These are phyloP conservation scores for Idaea straminata DNA, from an alignment of 2,888 invertebrate species.

Conservation along the genomic window DNA sequence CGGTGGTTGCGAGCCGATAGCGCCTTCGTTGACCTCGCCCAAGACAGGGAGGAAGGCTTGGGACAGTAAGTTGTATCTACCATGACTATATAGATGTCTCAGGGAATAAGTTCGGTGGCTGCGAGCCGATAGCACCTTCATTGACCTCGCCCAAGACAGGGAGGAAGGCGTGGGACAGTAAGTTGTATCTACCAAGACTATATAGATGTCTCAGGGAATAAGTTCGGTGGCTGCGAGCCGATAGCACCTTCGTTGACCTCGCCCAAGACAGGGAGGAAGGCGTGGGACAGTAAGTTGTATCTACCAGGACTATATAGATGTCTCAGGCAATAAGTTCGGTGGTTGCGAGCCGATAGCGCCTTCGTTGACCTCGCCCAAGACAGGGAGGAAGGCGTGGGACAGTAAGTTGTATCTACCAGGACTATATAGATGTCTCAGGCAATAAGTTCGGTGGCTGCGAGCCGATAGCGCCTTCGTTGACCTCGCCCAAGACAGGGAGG, in stretches of 20 bases:
- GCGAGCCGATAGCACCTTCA: constrained; percentile 28
- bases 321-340: constrained; percentile 2
- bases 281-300: constrained; percentile 55
- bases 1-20: constrained; percentile 33
- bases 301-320: constrained; percentile 34
- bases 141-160: constrained; percentile 42
- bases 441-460: constrained; percentile 27
- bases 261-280: constrained; percentile 44
- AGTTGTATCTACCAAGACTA: constrained; percentile 45
- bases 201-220: constrained; percentile 9
- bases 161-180: constrained; percentile 54
- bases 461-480: constrained; percentile 27
- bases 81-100: constrained; percentile 32
- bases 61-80: constrained; percentile 50
- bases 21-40: constrained; percentile 27
- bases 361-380: constrained; percentile 34
- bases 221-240: constrained; percentile 29
- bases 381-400: constrained; percentile 52
- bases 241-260: constrained; percentile 31
- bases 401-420: constrained; percentile 48
- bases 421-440: constrained; percentile 27
- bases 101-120: constrained; percentile 15
- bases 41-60: constrained; percentile 50
- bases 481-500: constrained; percentile 40
- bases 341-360: constrained; percentile 33